Conservation (phyloP, 2,888 invertebrate species). For the Chouioia cunea region DNA sequence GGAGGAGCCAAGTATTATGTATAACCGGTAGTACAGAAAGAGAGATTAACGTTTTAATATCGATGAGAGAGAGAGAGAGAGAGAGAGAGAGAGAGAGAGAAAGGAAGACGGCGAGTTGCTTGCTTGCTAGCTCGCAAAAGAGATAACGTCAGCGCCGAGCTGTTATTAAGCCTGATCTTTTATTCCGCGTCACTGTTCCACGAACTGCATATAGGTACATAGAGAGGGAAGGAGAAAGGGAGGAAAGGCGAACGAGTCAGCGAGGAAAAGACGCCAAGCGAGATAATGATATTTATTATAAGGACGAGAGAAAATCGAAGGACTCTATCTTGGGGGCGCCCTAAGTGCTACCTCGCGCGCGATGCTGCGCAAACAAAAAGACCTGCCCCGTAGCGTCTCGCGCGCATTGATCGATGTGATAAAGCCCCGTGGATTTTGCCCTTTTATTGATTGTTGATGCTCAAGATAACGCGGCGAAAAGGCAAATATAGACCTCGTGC, state of each 20-base stretch:
- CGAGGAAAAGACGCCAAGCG: slow-evolving; percentile 1
- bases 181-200: slow-evolving; percentile 48
- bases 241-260: slow-evolving; percentile 8
- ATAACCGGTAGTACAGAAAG: slow-evolving; percentile 57
- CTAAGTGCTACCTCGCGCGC: slow-evolving; percentile 5
- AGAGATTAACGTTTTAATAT: slow-evolving; percentile 65
- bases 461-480: no score
- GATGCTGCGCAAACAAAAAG: neutral
- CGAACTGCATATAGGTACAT: slow-evolving; percentile 23
- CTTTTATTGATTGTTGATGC: no score
- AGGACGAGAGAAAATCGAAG: slow-evolving; percentile 21
- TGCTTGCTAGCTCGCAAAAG: slow-evolving; percentile 4
- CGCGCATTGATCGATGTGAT: neutral
- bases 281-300: slow-evolving; percentile 8
- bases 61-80: slow-evolving; percentile 50
- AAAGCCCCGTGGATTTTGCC: neutral
- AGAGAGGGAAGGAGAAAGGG: neutral
- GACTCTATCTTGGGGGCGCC: slow-evolving; percentile 10
- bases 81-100: slow-evolving; percentile 40
- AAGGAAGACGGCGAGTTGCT: slow-evolving; percentile 35
- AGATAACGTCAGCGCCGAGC: slow-evolving; percentile 13
- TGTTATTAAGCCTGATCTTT: slow-evolving; percentile 51
- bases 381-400: neutral
- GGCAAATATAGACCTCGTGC: no score
- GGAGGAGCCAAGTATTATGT: slow-evolving; percentile 48